Conservation (phyloP, 1,140 invertebrate genomes). For the Neotoxoptera formosana region DNA sequence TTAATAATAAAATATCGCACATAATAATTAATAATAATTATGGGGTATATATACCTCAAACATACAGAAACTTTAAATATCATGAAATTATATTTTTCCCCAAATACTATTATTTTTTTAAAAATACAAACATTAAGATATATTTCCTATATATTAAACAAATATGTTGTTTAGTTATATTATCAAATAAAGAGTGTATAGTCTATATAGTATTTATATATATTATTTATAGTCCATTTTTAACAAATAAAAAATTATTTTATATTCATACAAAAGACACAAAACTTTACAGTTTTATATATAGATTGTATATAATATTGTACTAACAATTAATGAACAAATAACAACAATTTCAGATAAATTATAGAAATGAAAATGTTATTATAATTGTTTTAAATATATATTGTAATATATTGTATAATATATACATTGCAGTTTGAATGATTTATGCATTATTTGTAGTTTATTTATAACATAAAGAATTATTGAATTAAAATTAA, state of each 20-base stretch:
- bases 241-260: not conserved
- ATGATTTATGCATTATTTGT: not conserved
- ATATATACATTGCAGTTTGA: not conserved
- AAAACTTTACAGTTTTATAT: not conserved
- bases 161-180: not conserved
- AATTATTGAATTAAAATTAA: not conserved
- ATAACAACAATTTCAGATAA: not conserved
- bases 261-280: not conserved
- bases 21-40: not conserved
- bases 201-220: not conserved
- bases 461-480: not conserved
- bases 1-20: not conserved
- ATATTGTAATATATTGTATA: not conserved
- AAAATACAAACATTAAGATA: not conserved
- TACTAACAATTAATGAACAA: not conserved
- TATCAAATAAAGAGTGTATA: too few relatives aligned
- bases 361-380: not conserved
- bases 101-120: not conserved
- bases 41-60: not conserved
- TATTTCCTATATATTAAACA: not conserved
- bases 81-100: not conserved
- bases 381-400: not conserved
- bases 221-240: not conserved
- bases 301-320: not conserved
- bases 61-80: not conserved